A percentile compares a stretch with the other conserved stretches of the same genome.
Evolutionary conservation across 2,888 invertebrate genomes (phyloP).

Genomic region (Meiosimyza decipiens): DNA sequence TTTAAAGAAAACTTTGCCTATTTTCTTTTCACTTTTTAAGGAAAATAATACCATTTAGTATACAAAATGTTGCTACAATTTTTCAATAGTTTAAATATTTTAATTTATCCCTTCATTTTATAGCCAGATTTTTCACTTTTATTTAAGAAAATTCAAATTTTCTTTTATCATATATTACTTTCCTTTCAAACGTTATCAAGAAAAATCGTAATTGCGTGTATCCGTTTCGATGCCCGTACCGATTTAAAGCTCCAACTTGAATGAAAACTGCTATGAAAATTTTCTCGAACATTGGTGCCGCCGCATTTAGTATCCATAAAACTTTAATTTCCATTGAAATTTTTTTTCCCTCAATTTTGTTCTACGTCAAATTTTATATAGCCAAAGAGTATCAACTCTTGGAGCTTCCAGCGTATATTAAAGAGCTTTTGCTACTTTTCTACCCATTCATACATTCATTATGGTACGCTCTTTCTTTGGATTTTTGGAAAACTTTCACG

Average conservation of each 20-base stretch:
- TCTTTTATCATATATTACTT: too few species aligned
- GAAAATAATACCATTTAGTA: too few species aligned
- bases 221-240: conserved; percentile 13
- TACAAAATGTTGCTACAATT: too few species aligned
- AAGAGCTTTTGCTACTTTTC: background rate
- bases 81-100: too few species aligned
- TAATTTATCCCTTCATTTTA: too few species aligned
- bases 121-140: too few species aligned
- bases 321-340: conserved; percentile 23
- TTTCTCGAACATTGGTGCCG: conserved; percentile 15
- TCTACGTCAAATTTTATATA: conserved; percentile 2
- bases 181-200: too few species aligned
- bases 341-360: conserved; percentile 7
- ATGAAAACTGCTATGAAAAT: conserved; percentile 47
- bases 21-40: too few species aligned
- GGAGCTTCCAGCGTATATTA: background rate
- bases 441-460: background rate
- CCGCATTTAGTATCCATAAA: conserved; percentile 25
- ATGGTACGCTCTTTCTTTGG: background rate
- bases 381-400: background rate
- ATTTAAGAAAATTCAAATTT: too few species aligned
- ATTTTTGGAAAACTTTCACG: conserved; percentile 1
- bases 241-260: conserved; percentile 57
- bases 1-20: too few species aligned
- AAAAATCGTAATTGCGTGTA: background rate